These are phyloP conservation scores for Tortrix viridana DNA, from an alignment of 2,888 invertebrate species.

Conservation along the genomic window DNA sequence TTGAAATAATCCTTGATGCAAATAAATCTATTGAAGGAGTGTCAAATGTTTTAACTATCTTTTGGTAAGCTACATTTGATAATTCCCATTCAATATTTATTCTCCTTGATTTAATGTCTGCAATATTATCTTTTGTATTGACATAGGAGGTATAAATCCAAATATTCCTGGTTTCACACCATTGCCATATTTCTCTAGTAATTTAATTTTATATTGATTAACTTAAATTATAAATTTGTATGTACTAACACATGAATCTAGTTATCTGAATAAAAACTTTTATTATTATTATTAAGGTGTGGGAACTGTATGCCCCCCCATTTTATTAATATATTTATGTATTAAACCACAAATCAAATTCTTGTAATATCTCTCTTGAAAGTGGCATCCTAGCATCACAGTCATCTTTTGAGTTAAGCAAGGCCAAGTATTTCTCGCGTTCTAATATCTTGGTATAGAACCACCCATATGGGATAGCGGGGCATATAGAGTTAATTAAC, in stretches of 20 bases:
- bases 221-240: too few relatives aligned
- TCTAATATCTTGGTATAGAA: constrained; percentile 34
- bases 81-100: constrained; percentile 20
- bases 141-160: constrained; percentile 23
- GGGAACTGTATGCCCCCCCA: constrained; percentile 13
- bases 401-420: constrained; percentile 9
- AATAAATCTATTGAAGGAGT: constrained; percentile 24
- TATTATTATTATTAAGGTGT: too few relatives aligned
- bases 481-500: constrained; percentile 25
- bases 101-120: constrained; percentile 23
- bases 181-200: constrained; percentile 23
- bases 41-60: neutral
- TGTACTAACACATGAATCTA: too few relatives aligned
- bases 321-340: constrained; percentile 10
- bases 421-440: too few relatives aligned
- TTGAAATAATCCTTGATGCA: constrained; percentile 21
- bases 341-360: constrained; percentile 28
- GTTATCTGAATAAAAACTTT: too few relatives aligned
- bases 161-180: constrained; percentile 21
- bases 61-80: neutral
- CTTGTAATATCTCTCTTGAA: neutral
- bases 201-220: too few relatives aligned
- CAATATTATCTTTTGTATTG: constrained; percentile 31
- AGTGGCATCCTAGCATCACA: constrained; percentile 14
- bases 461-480: constrained; percentile 29